Conservation (phyloP, 2,888 invertebrate species). For the Mechanitis mazaeus region DNA sequence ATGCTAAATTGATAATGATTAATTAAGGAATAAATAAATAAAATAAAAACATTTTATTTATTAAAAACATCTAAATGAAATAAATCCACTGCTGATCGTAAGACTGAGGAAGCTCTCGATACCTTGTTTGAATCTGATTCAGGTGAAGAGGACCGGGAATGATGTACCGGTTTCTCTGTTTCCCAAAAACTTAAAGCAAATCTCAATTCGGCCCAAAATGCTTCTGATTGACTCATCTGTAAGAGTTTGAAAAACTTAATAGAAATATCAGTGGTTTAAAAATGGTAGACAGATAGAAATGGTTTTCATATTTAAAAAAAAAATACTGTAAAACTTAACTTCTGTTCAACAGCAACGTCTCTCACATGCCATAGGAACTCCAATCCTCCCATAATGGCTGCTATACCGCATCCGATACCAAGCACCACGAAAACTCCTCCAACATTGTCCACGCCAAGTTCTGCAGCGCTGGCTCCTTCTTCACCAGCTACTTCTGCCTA, state of each 20-base stretch:
- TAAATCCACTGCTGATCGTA: slow-evolving; percentile 61
- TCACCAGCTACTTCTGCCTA: slow-evolving; percentile 54
- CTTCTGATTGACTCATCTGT: slow-evolving; percentile 82
- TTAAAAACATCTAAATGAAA: slow-evolving; percentile 54
- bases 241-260: slow-evolving; percentile 17
- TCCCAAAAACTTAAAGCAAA: slow-evolving; percentile 85
- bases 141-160: slow-evolving; percentile 56
- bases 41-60: slow-evolving; percentile 18
- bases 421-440: slow-evolving; percentile 95
- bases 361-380: slow-evolving; percentile 94
- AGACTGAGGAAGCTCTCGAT: slow-evolving; percentile 63
- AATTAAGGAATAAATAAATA: too few species aligned
- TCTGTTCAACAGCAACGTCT: slow-evolving; percentile 86
- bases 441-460: slow-evolving; percentile 89
- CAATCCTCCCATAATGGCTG: slow-evolving; percentile 85
- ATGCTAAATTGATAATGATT: too few species aligned
- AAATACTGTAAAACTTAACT: slow-evolving; percentile 66
- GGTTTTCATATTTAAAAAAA: too few species aligned
- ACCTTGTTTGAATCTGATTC: slow-evolving; percentile 42
- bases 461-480: slow-evolving; percentile 64
- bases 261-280: neutral
- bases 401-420: slow-evolving; percentile 83
- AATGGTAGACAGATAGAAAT: too few species aligned
- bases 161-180: slow-evolving; percentile 82
- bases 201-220: slow-evolving; percentile 80